Evolutionary conservation across 2,113 vertebrate genomes (phyloP).

Genomic region (Octodon degus): DNA sequence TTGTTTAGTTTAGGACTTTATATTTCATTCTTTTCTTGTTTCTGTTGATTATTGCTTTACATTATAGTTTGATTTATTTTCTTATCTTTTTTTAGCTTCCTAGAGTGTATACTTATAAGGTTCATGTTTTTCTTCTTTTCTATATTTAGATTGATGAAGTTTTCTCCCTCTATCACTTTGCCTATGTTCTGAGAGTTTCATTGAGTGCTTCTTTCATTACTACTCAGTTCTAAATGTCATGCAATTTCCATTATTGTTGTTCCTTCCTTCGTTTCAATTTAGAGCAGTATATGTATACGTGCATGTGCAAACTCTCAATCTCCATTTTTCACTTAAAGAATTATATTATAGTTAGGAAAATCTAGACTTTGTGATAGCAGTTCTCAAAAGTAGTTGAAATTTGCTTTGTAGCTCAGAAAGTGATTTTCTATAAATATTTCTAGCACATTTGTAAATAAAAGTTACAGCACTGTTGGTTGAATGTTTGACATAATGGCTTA

Average conservation of each 20-base stretch:
- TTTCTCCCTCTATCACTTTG: slow-evolving; percentile 11
- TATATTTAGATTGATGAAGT: background rate
- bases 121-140: background rate
- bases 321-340: background rate
- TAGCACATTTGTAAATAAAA: background rate
- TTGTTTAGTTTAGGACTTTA: background rate
- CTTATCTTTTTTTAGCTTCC: background rate
- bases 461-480: background rate
- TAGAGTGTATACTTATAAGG: background rate
- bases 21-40: background rate
- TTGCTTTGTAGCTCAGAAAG: background rate
- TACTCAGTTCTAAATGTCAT: slow-evolving; percentile 3
- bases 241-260: background rate
- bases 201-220: background rate
- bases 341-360: background rate
- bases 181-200: background rate
- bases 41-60: background rate
- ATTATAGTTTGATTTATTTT: background rate
- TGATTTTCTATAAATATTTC: background rate
- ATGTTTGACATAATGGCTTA: background rate
- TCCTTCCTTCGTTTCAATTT: background rate
- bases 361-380: background rate
- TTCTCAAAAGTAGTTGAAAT: slow-evolving; percentile 15
- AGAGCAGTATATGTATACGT: background rate
- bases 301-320: background rate